Evolutionary conservation across 1,140 invertebrate species (phyloP), one percentile per base, ranked within the genome.

Genomic region (Pristionchus pacificus): DNA sequence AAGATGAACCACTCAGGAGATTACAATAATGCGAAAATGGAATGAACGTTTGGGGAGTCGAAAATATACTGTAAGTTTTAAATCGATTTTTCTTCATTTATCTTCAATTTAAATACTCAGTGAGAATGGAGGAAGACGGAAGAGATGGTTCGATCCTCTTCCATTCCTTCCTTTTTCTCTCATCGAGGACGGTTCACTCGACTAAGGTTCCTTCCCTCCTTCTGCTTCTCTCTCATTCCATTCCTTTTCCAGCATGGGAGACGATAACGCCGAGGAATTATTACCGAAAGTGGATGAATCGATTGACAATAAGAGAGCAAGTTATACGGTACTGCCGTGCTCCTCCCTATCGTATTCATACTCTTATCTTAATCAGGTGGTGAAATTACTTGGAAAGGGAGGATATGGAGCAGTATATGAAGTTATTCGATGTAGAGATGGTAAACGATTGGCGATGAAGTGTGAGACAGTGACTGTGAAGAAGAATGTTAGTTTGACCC

Each of bases 351-450:
- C 33, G 0, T n/a, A n/a, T n/a, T n/a, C n/a, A 68, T 68, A 71
- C 14, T 67, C 66, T 25, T n/a, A 19, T 30, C 6, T 10, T 49
- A 19, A 74, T 71, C 49, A 71, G 70, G 65, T 75, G 15, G 13
- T 69, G 29, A 62, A 62, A 49, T 62, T 75, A 28, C 71, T 75
- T 15, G 74, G 74, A 31, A 75, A 74, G 38, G 74, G 74, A 14
- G 74, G 74, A 29, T 75, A 69, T 31, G 74, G 74, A 19, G 74
- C 74, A 1, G 74, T 75, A n/a, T 75, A 57, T 59, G 65, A 77
- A 19, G 74, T 74, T 59, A 60, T 58, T 30, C 60, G 65, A 3
- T 29, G 57, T 1, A 62, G 55, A 10, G 74, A 74, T 66, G 25
- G 29, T 3, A 67, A 75, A 58, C 55, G 60, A 25, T 70, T 74